These are phyloP conservation scores for Pseudobourletiella spinata DNA, from an alignment of 1,140 invertebrate genomes.

Conservation along the genomic window DNA sequence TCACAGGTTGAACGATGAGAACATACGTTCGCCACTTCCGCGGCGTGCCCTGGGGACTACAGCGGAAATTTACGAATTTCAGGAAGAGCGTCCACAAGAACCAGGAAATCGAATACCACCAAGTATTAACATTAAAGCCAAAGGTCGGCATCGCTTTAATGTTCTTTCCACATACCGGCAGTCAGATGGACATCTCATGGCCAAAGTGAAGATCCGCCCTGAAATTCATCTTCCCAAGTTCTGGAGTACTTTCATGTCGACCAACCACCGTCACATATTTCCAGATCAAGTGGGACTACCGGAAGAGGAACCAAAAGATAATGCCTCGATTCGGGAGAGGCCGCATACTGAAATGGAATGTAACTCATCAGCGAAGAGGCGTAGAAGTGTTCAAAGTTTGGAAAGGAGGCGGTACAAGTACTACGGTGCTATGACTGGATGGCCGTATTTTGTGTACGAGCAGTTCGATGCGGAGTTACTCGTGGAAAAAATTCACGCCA, in stretches of 20 bases:
- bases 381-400: background rate
- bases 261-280: background rate
- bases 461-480: slow-evolving; percentile 55
- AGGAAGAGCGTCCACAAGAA: slow-evolving; percentile 41
- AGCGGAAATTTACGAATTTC: slow-evolving; percentile 61
- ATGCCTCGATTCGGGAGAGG: background rate
- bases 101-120: background rate
- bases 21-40: slow-evolving; percentile 9
- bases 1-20: slow-evolving; percentile 16
- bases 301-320: background rate
- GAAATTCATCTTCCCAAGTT: slow-evolving; percentile 44
- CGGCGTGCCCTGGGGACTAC: slow-evolving; percentile 51
- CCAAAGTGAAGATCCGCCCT: slow-evolving; percentile 55
- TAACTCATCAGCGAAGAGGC: background rate
- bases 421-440: slow-evolving; percentile 39
- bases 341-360: background rate
- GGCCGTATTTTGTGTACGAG: slow-evolving; percentile 55
- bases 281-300: background rate
- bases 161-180: slow-evolving; percentile 46
- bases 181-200: slow-evolving; percentile 46
- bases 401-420: background rate
- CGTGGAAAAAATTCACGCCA: slow-evolving; percentile 43
- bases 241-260: background rate
- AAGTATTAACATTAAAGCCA: slow-evolving; percentile 47
- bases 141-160: slow-evolving; percentile 57